Evolutionary conservation across 1,140 invertebrate genomes (phyloP), one percentile per base, ranked within the genome.

Genomic region (Panagrolaimus sp.): DNA sequence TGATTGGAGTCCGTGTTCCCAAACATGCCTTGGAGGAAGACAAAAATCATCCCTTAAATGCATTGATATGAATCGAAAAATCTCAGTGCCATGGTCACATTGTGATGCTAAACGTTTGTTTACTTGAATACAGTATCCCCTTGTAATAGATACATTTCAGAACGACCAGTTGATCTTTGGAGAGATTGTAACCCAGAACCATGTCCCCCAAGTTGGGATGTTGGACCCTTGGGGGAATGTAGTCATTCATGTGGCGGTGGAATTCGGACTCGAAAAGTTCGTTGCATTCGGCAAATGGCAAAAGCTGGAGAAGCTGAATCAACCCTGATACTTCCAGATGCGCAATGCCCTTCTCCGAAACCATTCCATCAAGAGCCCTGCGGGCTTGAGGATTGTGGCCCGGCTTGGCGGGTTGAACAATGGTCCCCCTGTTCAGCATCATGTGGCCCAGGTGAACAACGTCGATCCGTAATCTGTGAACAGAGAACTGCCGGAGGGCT

Each of bases 11-110:
- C 89, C 90, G 70, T 98, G 94, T 85, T 95, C 91, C 78, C 91
- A 91, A 0, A 92, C 91, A 55, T 98, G 94, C 84, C 87, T 96
- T 3, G 94, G 94, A 80, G 93, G 85, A 85, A 15, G 88, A 17
- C 89, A 94, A 86, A 92, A 94, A 83, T 87, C 92, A n/a, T 90
- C 94, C 72, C 90, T 95, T 55, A 90, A 91, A 76, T 96, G 93
- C 82, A 88, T 95, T 0, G 86, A 92, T 68, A 91, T 92, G 75
- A 89, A 91, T 76, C 91, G 90, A 66, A 89, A 90, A 5, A 89
- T 90, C 77, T 88, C 91, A 1, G 91, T 93, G 0, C 90, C 89
- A 6, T 91, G 90, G 6, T 90, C 90, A 78, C 87, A 93, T 71
- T 94, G 93, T 76, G 87, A 90, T 21, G 87, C 89, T 0, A 89